These are phyloP conservation scores for Panurus biarmicus DNA, from an alignment of 2,113 vertebrate species.

Conservation along the genomic window DNA sequence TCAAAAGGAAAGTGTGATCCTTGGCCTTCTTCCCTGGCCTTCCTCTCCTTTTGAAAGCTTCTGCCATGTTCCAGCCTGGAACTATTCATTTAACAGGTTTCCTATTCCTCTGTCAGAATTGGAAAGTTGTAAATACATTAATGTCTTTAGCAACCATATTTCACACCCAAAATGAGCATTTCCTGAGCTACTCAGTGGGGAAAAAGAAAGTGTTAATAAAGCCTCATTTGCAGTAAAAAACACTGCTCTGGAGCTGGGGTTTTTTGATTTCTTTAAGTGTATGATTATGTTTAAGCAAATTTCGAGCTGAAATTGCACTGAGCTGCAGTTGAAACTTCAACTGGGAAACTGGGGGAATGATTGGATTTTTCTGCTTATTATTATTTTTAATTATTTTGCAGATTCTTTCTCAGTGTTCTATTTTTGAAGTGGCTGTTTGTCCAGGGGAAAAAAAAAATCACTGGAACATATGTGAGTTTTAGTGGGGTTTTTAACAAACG, in stretches of 20 bases:
- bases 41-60: background rate
- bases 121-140: background rate
- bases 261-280: background rate
- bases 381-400: slow-evolving; percentile 47
- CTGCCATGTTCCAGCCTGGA: background rate
- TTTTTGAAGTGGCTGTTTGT: background rate
- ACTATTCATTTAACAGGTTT: background rate
- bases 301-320: background rate
- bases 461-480: background rate
- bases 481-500: background rate
- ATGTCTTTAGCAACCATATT: background rate
- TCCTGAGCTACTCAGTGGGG: background rate
- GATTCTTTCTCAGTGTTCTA: background rate
- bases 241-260: background rate
- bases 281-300: slow-evolving; percentile 6
- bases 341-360: slow-evolving; percentile 10
- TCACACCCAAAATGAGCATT: background rate
- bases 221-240: background rate
- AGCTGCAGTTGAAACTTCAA: background rate
- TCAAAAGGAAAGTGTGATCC: background rate
- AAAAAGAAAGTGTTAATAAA: slow-evolving; percentile 17
- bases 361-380: slow-evolving; percentile 51
- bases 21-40: background rate
- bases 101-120: background rate
- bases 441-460: background rate